Conservation (phyloP, 2,888 invertebrate genomes). For the Vanessa cardui region DNA sequence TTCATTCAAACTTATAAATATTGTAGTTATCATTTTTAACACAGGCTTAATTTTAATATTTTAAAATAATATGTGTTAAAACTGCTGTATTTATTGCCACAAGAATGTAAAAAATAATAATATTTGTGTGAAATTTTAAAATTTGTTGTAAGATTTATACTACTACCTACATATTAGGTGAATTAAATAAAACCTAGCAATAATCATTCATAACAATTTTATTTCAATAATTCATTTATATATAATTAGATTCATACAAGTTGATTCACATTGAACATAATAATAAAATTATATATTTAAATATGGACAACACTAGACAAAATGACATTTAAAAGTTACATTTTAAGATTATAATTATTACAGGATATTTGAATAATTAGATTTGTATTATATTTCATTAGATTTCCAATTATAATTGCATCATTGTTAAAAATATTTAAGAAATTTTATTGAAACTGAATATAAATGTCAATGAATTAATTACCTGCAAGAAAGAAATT, state of each 20-base stretch:
- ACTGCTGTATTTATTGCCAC: too few relatives aligned
- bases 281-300: conserved; percentile 26
- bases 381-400: conserved; percentile 54
- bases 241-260: conserved; percentile 38
- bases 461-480: conserved; percentile 16
- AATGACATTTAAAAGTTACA: conserved; percentile 16
- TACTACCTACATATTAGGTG: not conserved
- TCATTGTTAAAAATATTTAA: conserved; percentile 15
- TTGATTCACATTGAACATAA: conserved; percentile 27
- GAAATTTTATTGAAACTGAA: conserved; percentile 8
- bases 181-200: conserved; percentile 11
- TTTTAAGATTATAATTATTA: conserved; percentile 14
- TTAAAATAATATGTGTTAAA: too few relatives aligned
- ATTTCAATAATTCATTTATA: conserved; percentile 58
- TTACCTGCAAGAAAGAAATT: conserved; percentile 18
- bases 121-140: too few relatives aligned
- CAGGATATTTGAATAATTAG: conserved; percentile 28
- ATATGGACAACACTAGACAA: conserved; percentile 21
- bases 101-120: too few relatives aligned
- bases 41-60: too few relatives aligned
- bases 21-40: too few relatives aligned
- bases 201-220: conserved; percentile 62
- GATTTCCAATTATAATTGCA: conserved; percentile 50
- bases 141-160: too few relatives aligned
- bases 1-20: too few relatives aligned